Evolutionary conservation across 2,888 invertebrate genomes (phyloP), one percentile per base, ranked within the genome.

Genomic region (Agonopterix subpropinquella): DNA sequence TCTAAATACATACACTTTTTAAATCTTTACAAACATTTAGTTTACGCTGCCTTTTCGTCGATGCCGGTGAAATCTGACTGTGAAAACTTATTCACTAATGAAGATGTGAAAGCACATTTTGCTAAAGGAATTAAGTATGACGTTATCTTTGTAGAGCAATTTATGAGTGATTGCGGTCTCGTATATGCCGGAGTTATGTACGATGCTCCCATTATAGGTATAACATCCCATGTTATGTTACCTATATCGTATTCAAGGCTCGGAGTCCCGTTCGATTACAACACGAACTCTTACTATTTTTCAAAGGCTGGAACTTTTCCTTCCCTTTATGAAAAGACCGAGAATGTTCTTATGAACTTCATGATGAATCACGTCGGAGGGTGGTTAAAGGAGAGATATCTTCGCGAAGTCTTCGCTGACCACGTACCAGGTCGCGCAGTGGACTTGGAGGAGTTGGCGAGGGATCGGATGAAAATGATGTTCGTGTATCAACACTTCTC

Each of bases 401-500:
- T 88, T 4, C 74, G 79, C 53, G 61, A 66, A 3, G 62, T 79
- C 39, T 79, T 90, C 28, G 62, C 65, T 7, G 62, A 77, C 45
- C 64, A 85, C 53, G 64, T 88, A 9, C 90, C 89, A 0, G 70
- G 82, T 11, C 70, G 83, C 51, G 53, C 77, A 13, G 78, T 90
- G 8, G 80, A 89, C 37, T 69, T 91, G 5, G 80, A 77, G n/a
- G 80, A 80, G 37, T 65, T 90, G 43, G 77, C 65, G 0, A 85
- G 70, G 48, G 81, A 90, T 11, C 73, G 65, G 46, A 85, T 90
- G 42, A 89, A 89, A 42, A 77, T 92, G 56, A 63, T 92, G 50
- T 78, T 92, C 50, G 78, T 89, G 0, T 92, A 92, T 61, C 91
- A 91, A 43, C 92, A 93, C 62, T 90, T 86, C 53, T 89, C 91